Conservation (phyloP, 2,888 invertebrate genomes). For the Gnatocerus cornutus region DNA sequence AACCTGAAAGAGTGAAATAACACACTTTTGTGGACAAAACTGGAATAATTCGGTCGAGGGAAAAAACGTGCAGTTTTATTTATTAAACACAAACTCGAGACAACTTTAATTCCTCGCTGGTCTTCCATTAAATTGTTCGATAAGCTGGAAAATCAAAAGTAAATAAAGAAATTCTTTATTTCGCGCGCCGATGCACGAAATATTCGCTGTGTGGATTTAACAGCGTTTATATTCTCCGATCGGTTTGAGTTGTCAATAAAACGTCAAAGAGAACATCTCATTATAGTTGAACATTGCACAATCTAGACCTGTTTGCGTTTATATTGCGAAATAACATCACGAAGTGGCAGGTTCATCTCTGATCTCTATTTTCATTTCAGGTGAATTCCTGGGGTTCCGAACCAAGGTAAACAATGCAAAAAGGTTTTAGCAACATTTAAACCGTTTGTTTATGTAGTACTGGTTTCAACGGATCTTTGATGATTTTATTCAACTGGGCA, state of each 20-base stretch:
- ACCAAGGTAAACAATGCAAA: neutral
- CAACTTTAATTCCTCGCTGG: no score
- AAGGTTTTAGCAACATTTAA: neutral
- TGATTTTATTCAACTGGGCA: no score
- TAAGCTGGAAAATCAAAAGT: conserved; percentile 9
- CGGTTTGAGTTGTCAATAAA: conserved; percentile 21
- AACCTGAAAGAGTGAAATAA: no score
- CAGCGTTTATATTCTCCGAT: conserved; percentile 13
- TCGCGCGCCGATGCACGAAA: neutral
- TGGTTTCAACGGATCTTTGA: no score
- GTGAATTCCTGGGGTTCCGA: neutral
- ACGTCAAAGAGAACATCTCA: conserved; percentile 27
- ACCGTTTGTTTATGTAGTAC: no score
- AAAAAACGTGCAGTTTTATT: no score
- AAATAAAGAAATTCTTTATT: neutral
- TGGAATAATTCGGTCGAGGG: no score
- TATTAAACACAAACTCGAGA: no score
- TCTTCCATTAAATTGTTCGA: conserved; percentile 3
- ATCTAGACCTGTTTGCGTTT: neutral
- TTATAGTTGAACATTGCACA: conserved; percentile 11
- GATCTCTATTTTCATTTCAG: no score
- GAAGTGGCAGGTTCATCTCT: neutral
- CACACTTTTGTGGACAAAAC: no score
- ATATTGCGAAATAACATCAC: neutral
- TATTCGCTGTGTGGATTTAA: neutral